Evolutionary conservation across 2,797 vertebrate species (phyloP).

Genomic region (Arctocebus calabarensis): DNA sequence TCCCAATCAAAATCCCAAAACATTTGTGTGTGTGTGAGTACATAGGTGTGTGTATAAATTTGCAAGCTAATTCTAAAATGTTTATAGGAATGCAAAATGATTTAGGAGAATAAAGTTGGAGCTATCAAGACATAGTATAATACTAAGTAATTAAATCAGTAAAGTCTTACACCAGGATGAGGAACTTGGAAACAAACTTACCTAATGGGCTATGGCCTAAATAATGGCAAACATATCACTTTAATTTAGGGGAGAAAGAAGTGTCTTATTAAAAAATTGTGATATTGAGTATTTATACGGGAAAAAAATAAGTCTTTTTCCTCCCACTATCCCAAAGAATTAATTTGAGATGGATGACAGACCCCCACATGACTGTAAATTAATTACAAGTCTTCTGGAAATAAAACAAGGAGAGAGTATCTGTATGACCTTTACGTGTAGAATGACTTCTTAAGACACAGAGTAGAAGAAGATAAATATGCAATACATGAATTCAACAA

Average conservation of each 20-base stretch:
- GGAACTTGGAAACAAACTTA: neutral
- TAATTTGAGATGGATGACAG: neutral
- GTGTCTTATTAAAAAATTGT: neutral
- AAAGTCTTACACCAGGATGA: neutral
- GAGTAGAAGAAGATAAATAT: neutral
- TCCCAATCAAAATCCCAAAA: neutral
- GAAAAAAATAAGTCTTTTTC: neutral
- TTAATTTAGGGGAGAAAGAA: neutral
- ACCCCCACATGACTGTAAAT: neutral
- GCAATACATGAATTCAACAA: neutral
- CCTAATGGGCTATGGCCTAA: neutral
- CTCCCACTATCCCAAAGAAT: neutral
- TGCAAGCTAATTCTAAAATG: neutral
- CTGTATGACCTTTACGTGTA: neutral
- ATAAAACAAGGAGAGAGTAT: neutral
- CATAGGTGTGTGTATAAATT: neutral
- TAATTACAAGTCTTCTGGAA: neutral
- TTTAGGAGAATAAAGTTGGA: neutral
- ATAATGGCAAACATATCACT: neutral
- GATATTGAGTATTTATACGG: neutral
- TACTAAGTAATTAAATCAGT: neutral
- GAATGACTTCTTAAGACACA: neutral
- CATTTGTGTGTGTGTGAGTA: neutral
- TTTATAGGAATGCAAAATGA: neutral
- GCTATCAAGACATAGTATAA: neutral